Evolutionary conservation across 2,797 vertebrate genomes (phyloP).

Genomic region (Sardinella longiceps): DNA sequence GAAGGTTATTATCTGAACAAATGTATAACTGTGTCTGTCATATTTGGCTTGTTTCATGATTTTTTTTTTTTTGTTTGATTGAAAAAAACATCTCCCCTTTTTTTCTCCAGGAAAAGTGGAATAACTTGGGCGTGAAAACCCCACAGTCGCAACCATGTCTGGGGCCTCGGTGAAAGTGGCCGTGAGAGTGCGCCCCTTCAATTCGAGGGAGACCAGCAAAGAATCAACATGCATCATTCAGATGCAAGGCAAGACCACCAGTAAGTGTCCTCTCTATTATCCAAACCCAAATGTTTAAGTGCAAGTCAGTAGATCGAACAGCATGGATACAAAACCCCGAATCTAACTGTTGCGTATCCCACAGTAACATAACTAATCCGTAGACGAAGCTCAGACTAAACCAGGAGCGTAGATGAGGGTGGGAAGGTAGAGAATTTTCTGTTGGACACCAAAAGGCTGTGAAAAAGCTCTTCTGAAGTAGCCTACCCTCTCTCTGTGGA

Average conservation of each 20-base stretch:
- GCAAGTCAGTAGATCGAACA: background rate
- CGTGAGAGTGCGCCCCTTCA: conserved; percentile 96
- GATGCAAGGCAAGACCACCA: conserved; percentile 98
- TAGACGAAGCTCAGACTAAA: background rate
- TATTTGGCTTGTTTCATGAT: background rate
- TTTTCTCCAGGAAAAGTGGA: conserved; percentile 59
- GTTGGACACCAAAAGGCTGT: conserved; percentile 55
- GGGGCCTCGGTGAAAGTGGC: conserved; percentile 98
- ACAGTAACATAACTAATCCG: background rate
- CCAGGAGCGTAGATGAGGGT: conserved; percentile 49
- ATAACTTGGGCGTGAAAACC: conserved; percentile 49
- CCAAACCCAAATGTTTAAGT: background rate
- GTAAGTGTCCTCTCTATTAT: conserved; percentile 78
- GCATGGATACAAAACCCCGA: background rate
- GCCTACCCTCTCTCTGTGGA: conserved; percentile 52
- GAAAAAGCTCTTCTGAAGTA: conserved; percentile 62
- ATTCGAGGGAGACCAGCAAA: conserved; percentile 92
- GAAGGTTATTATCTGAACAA: background rate
- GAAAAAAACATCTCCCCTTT: conserved; percentile 29
- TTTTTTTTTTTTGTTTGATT: background rate
- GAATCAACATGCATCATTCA: conserved; percentile 99
- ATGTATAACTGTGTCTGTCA: background rate
- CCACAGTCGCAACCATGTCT: conserved; percentile 83
- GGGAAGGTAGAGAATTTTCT: conserved; percentile 57
- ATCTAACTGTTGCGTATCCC: background rate